Evolutionary conservation across 23 tunicate species (phyloP).

Genomic region (Halocynthia roretzi): DNA sequence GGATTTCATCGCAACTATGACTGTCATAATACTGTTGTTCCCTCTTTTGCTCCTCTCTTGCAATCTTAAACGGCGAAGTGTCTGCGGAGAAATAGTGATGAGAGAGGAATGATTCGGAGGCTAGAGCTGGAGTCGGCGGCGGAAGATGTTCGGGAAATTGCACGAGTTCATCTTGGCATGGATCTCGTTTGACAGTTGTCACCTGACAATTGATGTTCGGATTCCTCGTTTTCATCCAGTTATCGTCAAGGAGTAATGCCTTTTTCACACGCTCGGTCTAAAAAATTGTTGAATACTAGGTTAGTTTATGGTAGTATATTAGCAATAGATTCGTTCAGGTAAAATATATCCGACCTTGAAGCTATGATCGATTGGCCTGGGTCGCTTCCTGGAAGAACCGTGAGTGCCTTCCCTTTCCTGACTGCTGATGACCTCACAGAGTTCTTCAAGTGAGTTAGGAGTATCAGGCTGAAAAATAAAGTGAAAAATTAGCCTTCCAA

Average conservation of each 20-base stretch:
- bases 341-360: not conserved
- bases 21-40: not conserved
- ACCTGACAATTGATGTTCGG: conserved; percentile 83
- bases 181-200: conserved; percentile 18
- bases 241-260: conserved; percentile 73
- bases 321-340: not conserved
- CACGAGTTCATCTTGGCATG: not conserved
- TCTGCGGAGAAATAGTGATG: conserved; percentile 9
- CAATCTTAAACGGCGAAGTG: conserved; percentile 21
- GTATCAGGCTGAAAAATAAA: conserved; percentile 27
- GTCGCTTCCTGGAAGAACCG: conserved; percentile 48
- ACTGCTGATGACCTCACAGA: conserved; percentile 84
- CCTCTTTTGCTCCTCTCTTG: conserved; percentile 17
- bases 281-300: not conserved
- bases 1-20: not conserved
- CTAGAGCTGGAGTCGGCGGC: conserved; percentile 31
- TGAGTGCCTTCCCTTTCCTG: conserved; percentile 36
- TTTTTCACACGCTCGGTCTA: conserved; percentile 81
- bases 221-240: conserved; percentile 68
- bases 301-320: not conserved
- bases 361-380: conserved; percentile 25
- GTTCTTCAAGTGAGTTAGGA: conserved; percentile 77
- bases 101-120: conserved; percentile 13
- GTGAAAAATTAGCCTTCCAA: not conserved
- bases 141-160: conserved; percentile 19